A percentile compares a stretch with the other conserved stretches of the same genome.
Evolutionary conservation across 2,113 vertebrate genomes (phyloP).

Genomic region (Lepus timidus): DNA sequence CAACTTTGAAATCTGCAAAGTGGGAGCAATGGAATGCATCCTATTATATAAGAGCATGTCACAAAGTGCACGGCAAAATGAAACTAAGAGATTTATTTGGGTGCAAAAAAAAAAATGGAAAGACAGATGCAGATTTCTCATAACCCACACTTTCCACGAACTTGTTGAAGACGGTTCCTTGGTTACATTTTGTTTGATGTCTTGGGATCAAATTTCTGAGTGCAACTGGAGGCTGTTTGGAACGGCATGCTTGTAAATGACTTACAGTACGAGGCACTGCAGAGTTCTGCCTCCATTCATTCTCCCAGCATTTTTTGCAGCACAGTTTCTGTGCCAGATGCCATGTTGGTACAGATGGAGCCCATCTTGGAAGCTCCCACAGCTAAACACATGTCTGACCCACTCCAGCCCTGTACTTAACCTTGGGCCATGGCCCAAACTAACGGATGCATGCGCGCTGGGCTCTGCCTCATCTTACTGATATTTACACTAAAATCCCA

Average conservation of each 20-base stretch:
- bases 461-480: neutral
- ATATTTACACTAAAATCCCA: neutral
- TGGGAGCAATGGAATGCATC: neutral
- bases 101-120: no score
- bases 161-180: no score
- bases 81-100: no score
- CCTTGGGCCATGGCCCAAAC: neutral
- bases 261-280: neutral
- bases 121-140: no score
- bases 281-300: neutral
- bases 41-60: no score
- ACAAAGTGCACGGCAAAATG: no score
- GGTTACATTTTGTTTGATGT: neutral
- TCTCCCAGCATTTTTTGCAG: neutral
- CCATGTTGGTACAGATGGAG: neutral
- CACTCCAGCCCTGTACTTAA: neutral
- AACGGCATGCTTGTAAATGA: neutral
- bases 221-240: neutral
- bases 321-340: neutral
- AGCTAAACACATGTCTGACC: neutral
- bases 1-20: neutral
- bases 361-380: neutral
- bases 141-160: no score
- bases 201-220: neutral
- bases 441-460: neutral